Evolutionary conservation across 2,888 invertebrate genomes (phyloP), one percentile per base, ranked within the genome.

Genomic region (Dione vanillae): DNA sequence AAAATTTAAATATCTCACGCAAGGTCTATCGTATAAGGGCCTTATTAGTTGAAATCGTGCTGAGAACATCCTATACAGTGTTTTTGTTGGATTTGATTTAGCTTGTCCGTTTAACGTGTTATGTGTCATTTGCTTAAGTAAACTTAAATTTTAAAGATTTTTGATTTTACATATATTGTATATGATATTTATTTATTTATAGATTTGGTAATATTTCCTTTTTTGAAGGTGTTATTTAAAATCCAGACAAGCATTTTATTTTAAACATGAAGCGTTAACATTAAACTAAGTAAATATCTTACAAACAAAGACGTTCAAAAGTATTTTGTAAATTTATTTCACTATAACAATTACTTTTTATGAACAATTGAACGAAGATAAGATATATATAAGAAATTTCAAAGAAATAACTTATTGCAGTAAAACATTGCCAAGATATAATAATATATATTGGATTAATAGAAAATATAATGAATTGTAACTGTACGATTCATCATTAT

Each of bases 21-120:
- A 66, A 69, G n/a, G 43, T 54, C 68, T 51, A 62, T 52, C 65
- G 14, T 11, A 59, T 59, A 61, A 66, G 65, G 65, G 40, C 62
- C 56, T 66, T 72, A 66, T 72, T 72, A 62, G 52, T 43, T 43
- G 41, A 65, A 65, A 69, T 71, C 69, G 71, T 72, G 72, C 47
- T 69, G 72, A 49, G 69, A 56, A 54, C 69, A 43, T 41, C 61
- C 45, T 61, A 11, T 58, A 16, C 8, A 51, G 16, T 12, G 45
- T 67, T 37, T 41, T 43, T 41, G 37, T 16, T 35, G 11, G 62
- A 37, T 35, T 62, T 37, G 49, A 47, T 35, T 14, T 49, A 49
- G 19, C 49, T 49, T 49, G 49, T 19, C 49, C 11, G 0, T 47
- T 47, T 54, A 35, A 35, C n/a, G 54, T 54, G 35, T 54, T 10